These are phyloP conservation scores for Macaria liturata DNA, from an alignment of 2,888 invertebrate genomes.

Conservation along the genomic window DNA sequence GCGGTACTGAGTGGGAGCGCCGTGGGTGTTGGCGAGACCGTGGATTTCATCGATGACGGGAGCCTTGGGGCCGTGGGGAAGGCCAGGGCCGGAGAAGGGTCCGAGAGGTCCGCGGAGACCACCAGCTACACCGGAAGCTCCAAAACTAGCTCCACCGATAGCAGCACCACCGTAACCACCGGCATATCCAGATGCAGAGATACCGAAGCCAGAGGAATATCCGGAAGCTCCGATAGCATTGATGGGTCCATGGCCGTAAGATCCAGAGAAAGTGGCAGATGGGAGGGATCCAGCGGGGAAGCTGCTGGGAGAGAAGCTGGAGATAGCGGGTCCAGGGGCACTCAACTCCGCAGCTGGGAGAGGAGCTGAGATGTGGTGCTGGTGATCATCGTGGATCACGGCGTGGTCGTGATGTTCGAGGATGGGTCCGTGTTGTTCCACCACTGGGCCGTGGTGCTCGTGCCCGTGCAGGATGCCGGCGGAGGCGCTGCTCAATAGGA, in stretches of 20 bases:
- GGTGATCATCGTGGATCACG: constrained; percentile 32
- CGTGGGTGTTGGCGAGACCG: constrained; percentile 66
- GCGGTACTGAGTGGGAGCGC: constrained; percentile 69
- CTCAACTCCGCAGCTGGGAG: constrained; percentile 27
- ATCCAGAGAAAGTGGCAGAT: constrained; percentile 66
- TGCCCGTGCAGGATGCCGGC: constrained; percentile 63
- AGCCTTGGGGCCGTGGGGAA: constrained; percentile 59
- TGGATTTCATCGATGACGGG: constrained; percentile 74
- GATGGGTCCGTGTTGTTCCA: constrained; percentile 31
- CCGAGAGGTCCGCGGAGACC: constrained; percentile 29
- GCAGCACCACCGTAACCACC: constrained; percentile 13
- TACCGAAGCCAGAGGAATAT: constrained; percentile 7
- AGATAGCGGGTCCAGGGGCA: constrained; percentile 33
- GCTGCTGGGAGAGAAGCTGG: constrained; percentile 72
- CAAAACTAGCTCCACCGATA: constrained; percentile 21
- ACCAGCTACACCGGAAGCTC: constrained; percentile 16
- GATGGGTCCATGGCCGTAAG: constrained; percentile 31
- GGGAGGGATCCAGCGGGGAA: constrained; percentile 72
- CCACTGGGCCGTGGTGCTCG: constrained; percentile 40
- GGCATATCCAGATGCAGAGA: constrained; percentile 8
- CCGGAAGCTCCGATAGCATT: constrained; percentile 21
- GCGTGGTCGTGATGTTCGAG: constrained; percentile 8
- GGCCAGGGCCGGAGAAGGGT: constrained; percentile 42
- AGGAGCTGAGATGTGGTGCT: constrained; percentile 28
- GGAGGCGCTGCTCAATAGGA: constrained; percentile 67